These are phyloP conservation scores for Marmota flaviventris DNA, from an alignment of 2,113 vertebrate species.

Conservation along the genomic window DNA sequence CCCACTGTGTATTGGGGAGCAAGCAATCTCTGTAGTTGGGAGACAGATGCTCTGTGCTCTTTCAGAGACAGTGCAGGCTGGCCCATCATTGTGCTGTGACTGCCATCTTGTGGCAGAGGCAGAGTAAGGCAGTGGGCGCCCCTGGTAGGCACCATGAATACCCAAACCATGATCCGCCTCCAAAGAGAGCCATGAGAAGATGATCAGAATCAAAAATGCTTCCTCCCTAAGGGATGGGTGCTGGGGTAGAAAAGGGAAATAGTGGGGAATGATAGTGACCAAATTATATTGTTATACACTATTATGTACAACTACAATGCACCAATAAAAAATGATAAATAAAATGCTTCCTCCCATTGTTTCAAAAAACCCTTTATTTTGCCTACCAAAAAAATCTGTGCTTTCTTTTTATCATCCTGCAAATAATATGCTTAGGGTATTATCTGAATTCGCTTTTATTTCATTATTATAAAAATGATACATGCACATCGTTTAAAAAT, in stretches of 20 bases:
- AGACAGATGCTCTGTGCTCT: neutral
- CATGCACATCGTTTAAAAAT: neutral
- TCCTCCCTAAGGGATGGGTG: neutral
- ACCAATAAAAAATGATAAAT: neutral
- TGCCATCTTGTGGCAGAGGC: constrained; percentile 87
- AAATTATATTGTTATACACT: no score
- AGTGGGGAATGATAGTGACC: no score
- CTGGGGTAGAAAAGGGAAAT: no score
- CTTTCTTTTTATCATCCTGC: neutral
- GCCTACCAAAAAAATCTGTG: neutral
- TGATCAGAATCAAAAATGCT: neutral
- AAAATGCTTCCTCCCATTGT: neutral
- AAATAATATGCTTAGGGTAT: neutral
- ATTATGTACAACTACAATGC: no score
- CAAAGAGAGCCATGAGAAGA: neutral
- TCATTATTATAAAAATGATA: neutral
- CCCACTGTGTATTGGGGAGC: constrained; percentile 26
- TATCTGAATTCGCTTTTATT: neutral
- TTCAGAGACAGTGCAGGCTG: neutral
- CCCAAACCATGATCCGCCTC: neutral
- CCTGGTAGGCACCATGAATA: fast-evolving
- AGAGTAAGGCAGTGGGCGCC: fast-evolving
- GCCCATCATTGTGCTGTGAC: constrained; percentile 68
- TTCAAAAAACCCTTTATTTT: constrained; percentile 28
- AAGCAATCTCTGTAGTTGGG: neutral